Percentiles rank a stretch among this genome's conserved stretches.
phyloP scores from a whole-genome alignment of 2,888 invertebrate species.

The Heteromyza rotundicornis region DNA sequence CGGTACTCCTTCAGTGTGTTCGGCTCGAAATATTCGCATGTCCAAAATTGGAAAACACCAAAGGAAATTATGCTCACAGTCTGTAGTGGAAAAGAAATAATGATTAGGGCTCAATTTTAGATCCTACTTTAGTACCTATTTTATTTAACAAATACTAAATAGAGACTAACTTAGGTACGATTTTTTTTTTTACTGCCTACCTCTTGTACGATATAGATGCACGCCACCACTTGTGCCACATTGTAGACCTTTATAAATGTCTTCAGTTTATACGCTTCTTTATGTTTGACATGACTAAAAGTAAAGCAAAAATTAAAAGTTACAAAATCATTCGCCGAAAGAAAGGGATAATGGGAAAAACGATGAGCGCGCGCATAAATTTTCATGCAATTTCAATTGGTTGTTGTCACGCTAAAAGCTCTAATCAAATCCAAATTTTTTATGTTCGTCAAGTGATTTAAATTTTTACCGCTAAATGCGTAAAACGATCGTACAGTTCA shows the following conservation, averaged over 20 bases:
- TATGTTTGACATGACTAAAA: constrained; percentile 70
- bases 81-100: constrained; percentile 36
- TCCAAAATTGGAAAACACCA: constrained; percentile 39
- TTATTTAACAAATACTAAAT: no score
- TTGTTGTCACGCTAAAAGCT: no score
- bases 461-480: no score
- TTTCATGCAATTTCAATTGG: neutral
- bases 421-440: no score
- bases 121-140: no score
- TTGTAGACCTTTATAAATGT: constrained; percentile 77
- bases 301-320: neutral
- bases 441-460: no score
- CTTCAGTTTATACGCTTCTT: constrained; percentile 72
- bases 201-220: constrained; percentile 44
- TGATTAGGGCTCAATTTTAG: neutral
- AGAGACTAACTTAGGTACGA: no score
- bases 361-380: no score
- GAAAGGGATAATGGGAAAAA: no score
- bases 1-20: constrained; percentile 30
- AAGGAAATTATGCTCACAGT: constrained; percentile 38
- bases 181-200: constrained; percentile 33
- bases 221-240: constrained; percentile 72
- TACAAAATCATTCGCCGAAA: no score
- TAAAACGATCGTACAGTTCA: no score
- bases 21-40: constrained; percentile 35